Base-by-base conservation (phyloP, 2,888 invertebrate genomes). In the Aphrophora alni region DNA sequence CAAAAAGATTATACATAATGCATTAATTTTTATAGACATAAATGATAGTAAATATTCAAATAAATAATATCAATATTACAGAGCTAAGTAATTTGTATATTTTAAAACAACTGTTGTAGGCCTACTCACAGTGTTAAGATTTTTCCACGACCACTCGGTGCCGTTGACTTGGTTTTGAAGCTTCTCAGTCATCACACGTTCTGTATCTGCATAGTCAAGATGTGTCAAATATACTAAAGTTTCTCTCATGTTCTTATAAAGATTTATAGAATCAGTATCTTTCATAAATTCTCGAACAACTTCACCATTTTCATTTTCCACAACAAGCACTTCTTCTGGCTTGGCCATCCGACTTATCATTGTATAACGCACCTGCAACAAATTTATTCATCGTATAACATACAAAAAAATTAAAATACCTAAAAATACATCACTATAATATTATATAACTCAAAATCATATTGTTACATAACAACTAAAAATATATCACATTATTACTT, bases 321-420 rank as follows among this genome's bases (percentile, higher is more conserved):
- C 99, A 72, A 99, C 98, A 82, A 99, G 91, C 44, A 99, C 99
- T 90, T 99, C 99, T 89, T 99, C 99, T 0, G 99, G 99, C 88
- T 98, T 99, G 24, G 99, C 99, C 99, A 99, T 99, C 86, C 99
- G 93, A 82, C 97, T 97, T 87, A 99, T 99, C 98, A 99, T 99
- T 73, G 98, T 98, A 87, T 96, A 96, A 70, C 99, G 93, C 68
- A 99, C 95, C 89, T 90, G 84, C 4, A 84, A 83, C 21, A 77
- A 28, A 74, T n/a, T n/a, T n/a, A n/a, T n/a, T n/a, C n/a, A n/a
- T n/a, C n/a, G n/a, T n/a, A n/a, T n/a, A n/a, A n/a, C n/a, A n/a
- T n/a, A n/a, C n/a, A n/a, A n/a, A 51, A 26, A 38, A 24, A 75
- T 28, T 26, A 24, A 75, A 69, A 69, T 51, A n/a, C n/a, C n/a